phyloP scores from a whole-genome alignment of 2,113 vertebrate genomes.

The Oncorhynchus masou region DNA sequence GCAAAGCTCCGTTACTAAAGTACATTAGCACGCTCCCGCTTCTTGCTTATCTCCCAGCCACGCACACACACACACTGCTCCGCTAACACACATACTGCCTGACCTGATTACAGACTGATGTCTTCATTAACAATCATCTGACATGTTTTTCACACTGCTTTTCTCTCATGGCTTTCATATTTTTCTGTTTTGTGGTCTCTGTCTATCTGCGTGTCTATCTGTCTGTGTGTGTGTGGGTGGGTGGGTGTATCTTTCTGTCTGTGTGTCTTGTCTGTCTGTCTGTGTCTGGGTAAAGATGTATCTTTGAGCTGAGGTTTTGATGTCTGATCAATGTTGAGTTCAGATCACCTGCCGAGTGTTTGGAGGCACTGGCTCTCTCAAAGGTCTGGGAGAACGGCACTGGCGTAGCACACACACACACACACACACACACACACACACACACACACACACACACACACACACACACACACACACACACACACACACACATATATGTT shows the following conservation, averaged over 20 bases:
- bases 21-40: constrained; percentile 41
- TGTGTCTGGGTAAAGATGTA: constrained; percentile 18
- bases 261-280: constrained; percentile 24
- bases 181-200: constrained; percentile 7
- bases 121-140: constrained; percentile 51
- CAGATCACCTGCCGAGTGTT: constrained; percentile 39
- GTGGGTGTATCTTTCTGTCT: constrained; percentile 2
- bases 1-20: constrained; percentile 46
- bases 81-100: constrained; percentile 7
- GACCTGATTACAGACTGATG: constrained; percentile 35
- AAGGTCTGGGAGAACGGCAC: neutral
- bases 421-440: constrained; percentile 25
- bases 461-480: constrained; percentile 19
- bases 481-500: constrained; percentile 40
- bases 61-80: constrained; percentile 3
- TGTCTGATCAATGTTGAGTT: constrained; percentile 28
- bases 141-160: constrained; percentile 28
- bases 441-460: constrained; percentile 23
- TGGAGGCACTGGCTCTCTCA: neutral
- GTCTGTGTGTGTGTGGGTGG: neutral
- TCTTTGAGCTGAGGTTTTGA: constrained; percentile 27
- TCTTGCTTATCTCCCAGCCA: constrained; percentile 35
- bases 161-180: constrained; percentile 21
- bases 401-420: neutral
- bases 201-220: neutral